Base-by-base conservation (phyloP, 2,113 vertebrate species). In the Cavia porcellus region DNA sequence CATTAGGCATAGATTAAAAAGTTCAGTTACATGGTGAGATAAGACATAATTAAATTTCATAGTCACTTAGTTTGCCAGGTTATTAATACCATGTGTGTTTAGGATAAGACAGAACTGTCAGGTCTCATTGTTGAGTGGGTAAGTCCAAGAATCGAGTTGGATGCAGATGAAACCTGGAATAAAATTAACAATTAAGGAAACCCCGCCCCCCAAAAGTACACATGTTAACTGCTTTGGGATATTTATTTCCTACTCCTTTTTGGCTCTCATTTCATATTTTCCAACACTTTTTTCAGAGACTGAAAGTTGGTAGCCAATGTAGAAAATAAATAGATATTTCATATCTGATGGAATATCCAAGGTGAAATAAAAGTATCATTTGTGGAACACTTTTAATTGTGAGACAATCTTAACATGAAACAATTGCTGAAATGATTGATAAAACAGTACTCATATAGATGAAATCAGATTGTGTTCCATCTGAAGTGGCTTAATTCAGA, bases 311-410 rank as follows among this genome's bases (percentile, higher is more conserved):
- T 92, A 96, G 32, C 68, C 61, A 92, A 90, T 52, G n/a, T 77
- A 94, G 66, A 79, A 87, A 96, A 92, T 89, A 82, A 88, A 87
- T 81, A 57, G n/a, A 47, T 2, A 19, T 83, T 85, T 19, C 35
- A 90, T 84, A 47, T 42, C 50, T 92, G 86, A 90, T 82, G 85
- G 94, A 87, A 77, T 96, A 66, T n/a, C 32, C 82, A 86, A 92
- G 72, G 55, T 86, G 19, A 14, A 87, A 72, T 61, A 90, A 95
- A 66, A 81, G 38, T 17, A 92, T 81, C 70, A 61, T 90, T 96
- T 83, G 75, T 80, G 64, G 74, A 92, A 61, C 17, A 88, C 61
- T 92, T 96, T 95, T 95, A 90, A 95, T 95, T 52, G 92, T 77
- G 81, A 97, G 52, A 14, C 42, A 89, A 90, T 92, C 57, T 91